Evolutionary conservation across 2,797 vertebrate genomes (phyloP).

Genomic region (Hybognathus amarus): DNA sequence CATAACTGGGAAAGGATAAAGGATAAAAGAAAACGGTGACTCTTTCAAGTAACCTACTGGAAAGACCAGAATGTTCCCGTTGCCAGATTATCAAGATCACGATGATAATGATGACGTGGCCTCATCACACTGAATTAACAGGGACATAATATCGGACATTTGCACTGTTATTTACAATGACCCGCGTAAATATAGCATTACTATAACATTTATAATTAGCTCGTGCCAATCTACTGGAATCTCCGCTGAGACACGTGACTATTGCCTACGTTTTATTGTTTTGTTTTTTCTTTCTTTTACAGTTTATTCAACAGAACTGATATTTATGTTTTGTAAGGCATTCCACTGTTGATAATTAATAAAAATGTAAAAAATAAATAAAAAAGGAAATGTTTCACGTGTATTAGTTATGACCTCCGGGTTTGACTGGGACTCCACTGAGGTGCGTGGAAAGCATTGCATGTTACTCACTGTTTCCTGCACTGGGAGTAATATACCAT

Average conservation of each 20-base stretch:
- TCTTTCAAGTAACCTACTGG: neutral
- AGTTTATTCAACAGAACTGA: neutral
- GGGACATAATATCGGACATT: neutral
- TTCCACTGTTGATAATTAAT: neutral
- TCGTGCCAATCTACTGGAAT: neutral
- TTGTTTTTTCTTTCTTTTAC: neutral
- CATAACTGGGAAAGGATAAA: neutral
- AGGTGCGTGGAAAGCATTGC: no score
- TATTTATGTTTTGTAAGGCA: neutral
- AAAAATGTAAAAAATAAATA: no score
- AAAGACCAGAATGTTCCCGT: neutral
- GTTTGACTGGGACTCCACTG: neutral
- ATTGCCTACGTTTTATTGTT: no score
- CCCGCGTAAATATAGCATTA: neutral
- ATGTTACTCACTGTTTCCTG: slow-evolving; percentile 71
- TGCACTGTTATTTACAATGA: neutral
- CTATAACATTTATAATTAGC: neutral
- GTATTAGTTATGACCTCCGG: slow-evolving; percentile 49
- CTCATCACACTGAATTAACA: neutral
- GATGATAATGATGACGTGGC: neutral
- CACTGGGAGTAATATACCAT: slow-evolving; percentile 62
- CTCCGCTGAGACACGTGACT: neutral
- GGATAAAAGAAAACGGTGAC: neutral
- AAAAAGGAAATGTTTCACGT: neutral
- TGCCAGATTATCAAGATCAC: neutral